Conservation (phyloP, 2,113 vertebrate species). For the Etheostoma spectabile region DNA sequence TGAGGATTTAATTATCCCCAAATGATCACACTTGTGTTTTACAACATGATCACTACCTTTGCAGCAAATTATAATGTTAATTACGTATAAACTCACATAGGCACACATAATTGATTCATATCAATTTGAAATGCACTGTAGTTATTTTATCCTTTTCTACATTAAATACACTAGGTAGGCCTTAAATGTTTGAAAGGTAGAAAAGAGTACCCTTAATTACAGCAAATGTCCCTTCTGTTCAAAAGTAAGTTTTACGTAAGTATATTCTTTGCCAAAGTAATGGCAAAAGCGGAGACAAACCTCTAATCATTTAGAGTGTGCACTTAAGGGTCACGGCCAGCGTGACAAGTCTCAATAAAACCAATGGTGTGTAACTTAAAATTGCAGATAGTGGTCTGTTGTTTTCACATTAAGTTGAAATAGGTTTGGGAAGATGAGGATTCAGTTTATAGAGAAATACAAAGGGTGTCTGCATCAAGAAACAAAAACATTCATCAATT, state of each 20-base stretch:
- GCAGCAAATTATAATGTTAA: not conserved
- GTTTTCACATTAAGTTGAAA: conserved; percentile 54
- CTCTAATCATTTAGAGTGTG: conserved; percentile 7
- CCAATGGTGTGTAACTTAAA: conserved; percentile 33
- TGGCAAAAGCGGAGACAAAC: not conserved
- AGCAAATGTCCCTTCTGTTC: not conserved
- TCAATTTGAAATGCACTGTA: not conserved
- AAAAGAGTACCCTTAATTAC: not conserved
- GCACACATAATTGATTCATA: not conserved
- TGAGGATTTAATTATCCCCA: not conserved
- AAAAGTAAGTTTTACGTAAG: not conserved
- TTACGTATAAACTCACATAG: not conserved
- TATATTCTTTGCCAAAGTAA: not conserved
- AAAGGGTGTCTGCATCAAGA: conserved; percentile 1
- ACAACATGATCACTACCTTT: not conserved
- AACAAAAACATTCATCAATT: conserved; percentile 8
- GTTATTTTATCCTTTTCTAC: not conserved
- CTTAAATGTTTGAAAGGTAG: not conserved
- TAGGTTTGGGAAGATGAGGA: conserved; percentile 21
- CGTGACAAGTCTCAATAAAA: conserved; percentile 38
- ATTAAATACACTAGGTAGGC: not conserved
- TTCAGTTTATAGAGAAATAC: not conserved
- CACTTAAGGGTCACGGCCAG: conserved; percentile 26
- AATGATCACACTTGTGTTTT: not conserved
- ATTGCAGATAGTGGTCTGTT: conserved; percentile 19